Evolutionary conservation across 2,113 vertebrate species (phyloP).

Genomic region (Syngnathus typhle): DNA sequence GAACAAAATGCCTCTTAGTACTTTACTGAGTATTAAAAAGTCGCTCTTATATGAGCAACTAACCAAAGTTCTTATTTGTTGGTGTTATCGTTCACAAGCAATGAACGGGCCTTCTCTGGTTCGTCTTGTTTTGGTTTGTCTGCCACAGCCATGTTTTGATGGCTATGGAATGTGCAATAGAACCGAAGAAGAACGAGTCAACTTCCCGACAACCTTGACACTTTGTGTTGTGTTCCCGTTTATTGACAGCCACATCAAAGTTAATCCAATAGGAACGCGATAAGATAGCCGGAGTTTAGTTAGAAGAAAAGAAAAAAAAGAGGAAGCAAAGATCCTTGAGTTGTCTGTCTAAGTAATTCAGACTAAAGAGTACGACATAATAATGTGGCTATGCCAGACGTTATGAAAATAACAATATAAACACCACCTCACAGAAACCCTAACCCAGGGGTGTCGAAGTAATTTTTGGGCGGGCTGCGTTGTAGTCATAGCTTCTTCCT

Average conservation of each 20-base stretch:
- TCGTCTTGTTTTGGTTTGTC: constrained; percentile 42
- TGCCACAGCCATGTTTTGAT: constrained; percentile 21
- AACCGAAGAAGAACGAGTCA: constrained; percentile 3
- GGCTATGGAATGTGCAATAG: constrained; percentile 18
- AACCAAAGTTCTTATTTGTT: neutral
- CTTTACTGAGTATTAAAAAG: neutral
- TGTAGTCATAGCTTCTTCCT: too few relatives aligned
- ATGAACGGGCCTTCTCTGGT: neutral
- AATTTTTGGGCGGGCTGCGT: too few relatives aligned
- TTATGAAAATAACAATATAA: neutral
- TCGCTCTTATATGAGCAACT: neutral
- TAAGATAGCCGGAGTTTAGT: neutral
- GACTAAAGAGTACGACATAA: neutral
- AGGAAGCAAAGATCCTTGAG: constrained; percentile 12
- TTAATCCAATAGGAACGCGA: neutral
- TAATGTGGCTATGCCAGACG: neutral
- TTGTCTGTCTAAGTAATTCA: neutral
- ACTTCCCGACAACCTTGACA: constrained; percentile 20
- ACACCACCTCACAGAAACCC: too few relatives aligned
- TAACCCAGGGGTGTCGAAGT: too few relatives aligned
- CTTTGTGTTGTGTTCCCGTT: neutral
- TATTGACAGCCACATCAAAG: constrained; percentile 10
- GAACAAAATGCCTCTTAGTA: neutral
- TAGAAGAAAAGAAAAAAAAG: neutral
- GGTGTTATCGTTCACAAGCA: neutral